Conservation (phyloP, 2,888 invertebrate species). For the Hydriomena furcata region DNA sequence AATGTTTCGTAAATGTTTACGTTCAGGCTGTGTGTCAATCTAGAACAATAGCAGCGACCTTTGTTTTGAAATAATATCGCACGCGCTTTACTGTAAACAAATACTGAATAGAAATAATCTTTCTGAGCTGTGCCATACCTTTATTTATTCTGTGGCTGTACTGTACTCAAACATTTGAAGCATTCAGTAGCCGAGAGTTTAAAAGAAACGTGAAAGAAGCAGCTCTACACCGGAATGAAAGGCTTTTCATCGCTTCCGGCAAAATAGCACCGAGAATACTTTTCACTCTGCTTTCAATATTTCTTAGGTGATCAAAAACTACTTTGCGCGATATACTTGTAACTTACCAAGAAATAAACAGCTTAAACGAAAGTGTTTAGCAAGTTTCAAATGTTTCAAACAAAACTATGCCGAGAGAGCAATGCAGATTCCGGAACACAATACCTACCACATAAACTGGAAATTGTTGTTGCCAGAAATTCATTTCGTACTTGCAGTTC, state of each 20-base stretch:
- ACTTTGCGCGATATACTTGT: slow-evolving; percentile 1
- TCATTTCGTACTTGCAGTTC: slow-evolving; percentile 4
- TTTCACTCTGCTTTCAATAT: slow-evolving; percentile 14
- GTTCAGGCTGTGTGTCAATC: slow-evolving; percentile 22
- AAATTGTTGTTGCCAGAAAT: slow-evolving; percentile 9
- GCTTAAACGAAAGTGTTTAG: too few relatives aligned
- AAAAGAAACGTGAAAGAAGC: slow-evolving; percentile 24
- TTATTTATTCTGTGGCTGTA: too few relatives aligned
- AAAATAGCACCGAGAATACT: slow-evolving; percentile 20
- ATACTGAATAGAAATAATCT: slow-evolving; percentile 6
- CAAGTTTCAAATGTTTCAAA: slow-evolving; percentile 4
- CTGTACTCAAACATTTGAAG: slow-evolving; percentile 5
- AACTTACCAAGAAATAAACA: slow-evolving; percentile 1
- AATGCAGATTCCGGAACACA: too few relatives aligned
- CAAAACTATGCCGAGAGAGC: slow-evolving; percentile 4
- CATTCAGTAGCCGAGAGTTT: slow-evolving; percentile 11
- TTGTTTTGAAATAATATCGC: slow-evolving; percentile 26
- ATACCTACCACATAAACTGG: too few relatives aligned
- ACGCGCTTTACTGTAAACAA: slow-evolving; percentile 21
- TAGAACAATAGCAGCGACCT: slow-evolving; percentile 20
- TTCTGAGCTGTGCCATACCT: too few relatives aligned
- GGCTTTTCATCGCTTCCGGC: slow-evolving; percentile 17
- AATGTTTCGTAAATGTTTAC: slow-evolving; percentile 27
- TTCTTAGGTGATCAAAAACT: slow-evolving; percentile 22
- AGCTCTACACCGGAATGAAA: slow-evolving; percentile 19